Percentiles rank a stretch among this genome's conserved stretches.
These are phyloP conservation scores for Choloepus hoffmanni DNA, from an alignment of 2,113 vertebrate genomes.

Conservation along the genomic window DNA sequence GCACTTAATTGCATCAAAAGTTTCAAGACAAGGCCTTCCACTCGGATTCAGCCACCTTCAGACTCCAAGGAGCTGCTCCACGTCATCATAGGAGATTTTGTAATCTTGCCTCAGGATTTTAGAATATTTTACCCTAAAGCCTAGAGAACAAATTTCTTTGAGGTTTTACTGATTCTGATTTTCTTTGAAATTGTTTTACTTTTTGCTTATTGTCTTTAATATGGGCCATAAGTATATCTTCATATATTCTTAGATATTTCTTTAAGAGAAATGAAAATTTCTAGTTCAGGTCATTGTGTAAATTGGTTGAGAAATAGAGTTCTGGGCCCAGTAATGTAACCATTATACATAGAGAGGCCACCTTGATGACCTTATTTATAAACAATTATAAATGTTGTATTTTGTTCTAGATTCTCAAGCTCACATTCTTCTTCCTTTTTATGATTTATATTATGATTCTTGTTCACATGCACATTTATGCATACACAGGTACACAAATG, in stretches of 20 bases:
- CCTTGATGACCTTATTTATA: conserved; percentile 83
- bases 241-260: not conserved
- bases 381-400: conserved; percentile 81
- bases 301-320: conserved; percentile 76
- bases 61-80: not conserved
- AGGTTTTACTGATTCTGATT: not conserved
- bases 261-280: conserved; percentile 55
- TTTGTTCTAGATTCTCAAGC: conserved; percentile 82
- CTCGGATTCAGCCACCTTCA: not conserved
- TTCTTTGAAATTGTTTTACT: conserved; percentile 17
- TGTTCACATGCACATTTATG: not conserved
- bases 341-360: conserved; percentile 78
- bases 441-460: conserved; percentile 73
- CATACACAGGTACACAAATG: not conserved
- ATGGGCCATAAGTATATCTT: not conserved
- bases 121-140: not conserved
- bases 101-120: not conserved
- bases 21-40: not conserved
- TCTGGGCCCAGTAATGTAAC: conserved; percentile 69
- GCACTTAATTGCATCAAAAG: not conserved
- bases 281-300: conserved; percentile 74
- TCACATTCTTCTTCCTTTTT: conserved; percentile 82
- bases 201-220: not conserved
- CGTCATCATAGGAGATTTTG: not conserved
- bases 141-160: not conserved